Evolutionary conservation across 2,888 invertebrate species (phyloP), one percentile per base, ranked within the genome.

Genomic region (Drosophila buzzatii): DNA sequence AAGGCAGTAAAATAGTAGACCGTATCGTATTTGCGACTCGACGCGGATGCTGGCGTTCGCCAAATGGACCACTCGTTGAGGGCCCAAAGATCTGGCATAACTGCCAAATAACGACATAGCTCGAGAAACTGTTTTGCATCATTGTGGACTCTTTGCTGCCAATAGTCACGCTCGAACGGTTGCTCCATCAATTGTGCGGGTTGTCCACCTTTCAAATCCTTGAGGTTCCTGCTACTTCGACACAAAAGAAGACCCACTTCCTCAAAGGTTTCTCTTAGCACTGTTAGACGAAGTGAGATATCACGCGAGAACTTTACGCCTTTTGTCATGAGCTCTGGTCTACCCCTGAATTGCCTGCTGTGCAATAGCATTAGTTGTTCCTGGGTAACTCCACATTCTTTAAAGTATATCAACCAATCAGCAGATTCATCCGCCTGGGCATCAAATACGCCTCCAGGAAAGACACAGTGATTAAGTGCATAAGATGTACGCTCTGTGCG

Each of bases 251-350:
- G 92, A 1, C 98, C 98, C 75, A 96, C 95, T 92, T 98, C 98
- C 92, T 98, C 98, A 94, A 98, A 98, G 10, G 97, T 96, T 93
- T 98, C 98, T 55, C 97, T 93, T 62, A 98, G 96, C 0, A 98
- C 98, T 61, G 96, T 95, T 79, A 98, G 96, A 84, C 98, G 94
- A 60, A 98, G 93, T 1, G 97, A 96, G 68, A 98, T 94, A 91
- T 97, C 95, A 85, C 95, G 90, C 0, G 85, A 68, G 18, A 94
- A 91, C 51, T 94, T 93, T 74, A 93, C 90, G 39, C 84, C 80
- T 18, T 77, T 70, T 10, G 93, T 93, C 90, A 94, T 92, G 73
- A 95, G 57, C 7, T 72, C 92, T 14, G 77, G 77, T 49, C 85
- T 92, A 6, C 68, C 56, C 73, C 81, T 92, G 88, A 20, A 7